Conservation (phyloP, 2,797 vertebrate genomes). For the Enoplosus armatus region DNA sequence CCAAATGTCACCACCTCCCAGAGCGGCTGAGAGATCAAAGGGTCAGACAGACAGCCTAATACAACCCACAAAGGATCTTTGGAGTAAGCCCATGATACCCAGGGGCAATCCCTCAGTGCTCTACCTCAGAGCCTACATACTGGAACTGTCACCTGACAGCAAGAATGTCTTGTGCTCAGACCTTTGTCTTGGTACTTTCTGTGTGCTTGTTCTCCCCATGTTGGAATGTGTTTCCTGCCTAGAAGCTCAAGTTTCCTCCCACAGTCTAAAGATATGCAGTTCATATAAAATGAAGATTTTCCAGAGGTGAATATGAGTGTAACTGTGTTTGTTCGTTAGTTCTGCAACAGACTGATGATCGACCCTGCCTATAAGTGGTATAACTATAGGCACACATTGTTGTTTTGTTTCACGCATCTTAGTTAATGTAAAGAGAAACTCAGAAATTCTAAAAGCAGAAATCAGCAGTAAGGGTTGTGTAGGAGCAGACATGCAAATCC, state of each 20-base stretch:
- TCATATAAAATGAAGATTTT: neutral
- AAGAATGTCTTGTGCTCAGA: constrained; percentile 19
- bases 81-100: constrained; percentile 49
- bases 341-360: neutral
- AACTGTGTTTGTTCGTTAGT: neutral
- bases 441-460: constrained; percentile 30
- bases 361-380: neutral
- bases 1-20: constrained; percentile 73
- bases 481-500: constrained; percentile 23
- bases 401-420: neutral
- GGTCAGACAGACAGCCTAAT: constrained; percentile 56
- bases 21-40: constrained; percentile 65
- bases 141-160: constrained; percentile 19
- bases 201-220: neutral
- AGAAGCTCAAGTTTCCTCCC: neutral
- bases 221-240: neutral
- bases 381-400: neutral
- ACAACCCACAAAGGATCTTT: constrained; percentile 61
- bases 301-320: neutral
- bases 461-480: constrained; percentile 17
- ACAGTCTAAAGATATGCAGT: neutral
- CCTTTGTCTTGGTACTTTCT: constrained; percentile 8
- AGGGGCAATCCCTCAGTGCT: constrained; percentile 45
- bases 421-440: neutral
- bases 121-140: constrained; percentile 14